A percentile compares a stretch with the other conserved stretches of the same genome.
These are phyloP conservation scores for Lytechinus pictus DNA, from an alignment of 35 echinoderm and acorn worm genomes.

Conservation along the genomic window DNA sequence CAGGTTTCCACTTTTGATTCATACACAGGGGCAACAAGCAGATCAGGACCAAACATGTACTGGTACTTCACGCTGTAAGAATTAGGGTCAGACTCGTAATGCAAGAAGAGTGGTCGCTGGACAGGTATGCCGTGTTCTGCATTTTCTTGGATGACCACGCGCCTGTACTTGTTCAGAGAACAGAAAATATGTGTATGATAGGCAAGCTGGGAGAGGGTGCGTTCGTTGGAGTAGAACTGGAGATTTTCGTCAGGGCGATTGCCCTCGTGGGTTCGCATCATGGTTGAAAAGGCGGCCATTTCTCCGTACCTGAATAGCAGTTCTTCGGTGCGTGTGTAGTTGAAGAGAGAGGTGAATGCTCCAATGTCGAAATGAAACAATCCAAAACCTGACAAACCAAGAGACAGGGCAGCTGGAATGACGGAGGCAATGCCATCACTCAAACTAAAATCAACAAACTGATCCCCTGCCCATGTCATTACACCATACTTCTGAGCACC, in stretches of 20 bases:
- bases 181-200: constrained; percentile 69
- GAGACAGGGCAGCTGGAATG: constrained; percentile 88
- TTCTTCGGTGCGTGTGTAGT: constrained; percentile 79
- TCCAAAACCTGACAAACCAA: constrained; percentile 84
- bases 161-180: constrained; percentile 69
- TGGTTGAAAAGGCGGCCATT: constrained; percentile 87
- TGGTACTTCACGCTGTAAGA: constrained; percentile 83
- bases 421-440: constrained; percentile 92
- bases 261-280: constrained; percentile 97
- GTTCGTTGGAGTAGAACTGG: constrained; percentile 82
- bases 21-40: constrained; percentile 91
- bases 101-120: constrained; percentile 88
- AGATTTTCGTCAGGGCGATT: constrained; percentile 85
- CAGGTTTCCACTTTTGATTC: constrained; percentile 59
- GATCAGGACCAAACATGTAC: constrained; percentile 84
- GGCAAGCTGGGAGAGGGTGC: constrained; percentile 68
- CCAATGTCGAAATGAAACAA: constrained; percentile 93
- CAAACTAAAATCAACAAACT: constrained; percentile 91
- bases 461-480: constrained; percentile 88
- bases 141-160: constrained; percentile 68
- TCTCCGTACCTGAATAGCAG: constrained; percentile 88
- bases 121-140: constrained; percentile 70
- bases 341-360: constrained; percentile 92
- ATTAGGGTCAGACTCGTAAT: constrained; percentile 78
- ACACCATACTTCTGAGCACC: constrained; percentile 81